Evolutionary conservation across 2,113 vertebrate species (phyloP), one percentile per base, ranked within the genome.

Genomic region (Otus sunia): DNA sequence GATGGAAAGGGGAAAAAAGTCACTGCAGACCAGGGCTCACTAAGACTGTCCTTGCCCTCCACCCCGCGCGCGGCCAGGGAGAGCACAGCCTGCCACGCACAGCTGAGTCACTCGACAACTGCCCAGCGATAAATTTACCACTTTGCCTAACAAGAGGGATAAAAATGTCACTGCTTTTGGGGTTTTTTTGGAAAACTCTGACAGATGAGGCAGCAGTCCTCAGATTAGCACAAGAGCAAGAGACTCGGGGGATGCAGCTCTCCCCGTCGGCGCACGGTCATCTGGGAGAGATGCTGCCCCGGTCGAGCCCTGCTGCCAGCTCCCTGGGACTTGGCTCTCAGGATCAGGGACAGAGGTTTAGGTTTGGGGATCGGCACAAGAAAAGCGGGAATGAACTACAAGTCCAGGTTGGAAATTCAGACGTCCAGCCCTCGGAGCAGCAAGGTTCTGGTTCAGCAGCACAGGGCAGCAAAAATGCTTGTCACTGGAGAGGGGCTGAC

Each of bases 1-100:
- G 2, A 32, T 3, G 30, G 72, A 43, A 63, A 60, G 17, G 23
- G 52, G 20, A 16, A 50, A 20, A 45, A 56, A 64, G 6, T 12
- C 5, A 4, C 17, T 32, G 13, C 3, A 26, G 52, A 29, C 3
- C 58, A 67, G 47, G 59, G 5, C 25, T 27, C 0, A 0, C 13
- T 43, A 14, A n/a, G 43, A 10, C 30, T 32, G 78, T 14, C 79
- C 69, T 69, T 63, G 55, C 9, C 50, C 67, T 68, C 21, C 0
- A 0, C 59, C 74, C 81, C 52, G 5, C 1, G 2, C 22, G 10
- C 23, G 50, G 47, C 72, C 76, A 30, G 0, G 0, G 59, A 11
- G 58, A 47, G 49, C 83, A 43, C 13, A 86, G 45, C 71, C 67
- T 22, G 8, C 63, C 39, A 1, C 8, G 9, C 55, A 62, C 52